Conservation (phyloP, 2,888 invertebrate genomes). For the Thysanoteuthis rhombus region DNA sequence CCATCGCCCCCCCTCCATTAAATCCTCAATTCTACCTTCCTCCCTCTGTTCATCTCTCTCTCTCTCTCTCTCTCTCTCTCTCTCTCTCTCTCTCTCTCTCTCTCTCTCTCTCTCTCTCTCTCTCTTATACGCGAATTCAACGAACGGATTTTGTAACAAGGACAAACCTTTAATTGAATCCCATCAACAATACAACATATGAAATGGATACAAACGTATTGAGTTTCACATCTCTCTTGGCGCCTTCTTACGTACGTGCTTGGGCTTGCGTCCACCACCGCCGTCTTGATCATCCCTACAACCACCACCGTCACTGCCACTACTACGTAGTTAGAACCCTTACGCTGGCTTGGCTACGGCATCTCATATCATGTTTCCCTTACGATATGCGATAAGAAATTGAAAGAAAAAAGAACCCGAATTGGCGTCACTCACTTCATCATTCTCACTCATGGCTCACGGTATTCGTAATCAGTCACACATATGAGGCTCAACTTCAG, state of each 20-base stretch:
- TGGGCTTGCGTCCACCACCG: neutral
- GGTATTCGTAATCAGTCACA: no score
- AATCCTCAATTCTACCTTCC: neutral
- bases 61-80: neutral
- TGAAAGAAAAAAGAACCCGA: no score
- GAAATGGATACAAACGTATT: neutral
- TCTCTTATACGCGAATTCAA: neutral
- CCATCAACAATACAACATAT: neutral
- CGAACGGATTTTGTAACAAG: neutral
- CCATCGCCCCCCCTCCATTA: no score
- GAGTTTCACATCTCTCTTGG: neutral
- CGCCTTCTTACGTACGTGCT: no score
- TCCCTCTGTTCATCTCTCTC: neutral
- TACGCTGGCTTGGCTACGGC: no score
- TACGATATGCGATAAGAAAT: no score
- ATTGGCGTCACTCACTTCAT: no score
- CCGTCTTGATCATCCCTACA: neutral
- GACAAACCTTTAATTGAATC: neutral
- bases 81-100: neutral
- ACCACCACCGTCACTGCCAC: neutral
- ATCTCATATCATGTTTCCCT: no score
- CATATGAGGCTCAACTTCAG: no score
- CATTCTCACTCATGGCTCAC: no score
- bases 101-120: neutral
- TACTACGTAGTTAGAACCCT: no score